Conservation (phyloP, 2,797 vertebrate species). For the Tolypeutes matacus region DNA sequence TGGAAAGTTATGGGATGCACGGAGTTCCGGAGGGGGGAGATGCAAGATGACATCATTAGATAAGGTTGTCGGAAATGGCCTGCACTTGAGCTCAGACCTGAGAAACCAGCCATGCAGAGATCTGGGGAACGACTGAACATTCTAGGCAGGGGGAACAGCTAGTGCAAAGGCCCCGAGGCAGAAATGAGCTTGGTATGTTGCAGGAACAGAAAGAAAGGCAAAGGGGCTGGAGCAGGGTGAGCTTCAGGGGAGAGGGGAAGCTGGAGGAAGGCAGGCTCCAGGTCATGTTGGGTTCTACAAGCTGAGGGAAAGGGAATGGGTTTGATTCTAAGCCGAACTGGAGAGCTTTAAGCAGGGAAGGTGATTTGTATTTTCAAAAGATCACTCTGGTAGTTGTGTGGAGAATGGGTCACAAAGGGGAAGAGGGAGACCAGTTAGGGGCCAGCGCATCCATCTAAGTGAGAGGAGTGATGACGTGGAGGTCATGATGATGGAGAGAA, state of each 20-base stretch:
- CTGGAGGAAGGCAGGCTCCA: neutral
- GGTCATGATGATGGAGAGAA: neutral
- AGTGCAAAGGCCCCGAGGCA: conserved; percentile 28
- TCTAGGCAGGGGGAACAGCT: neutral
- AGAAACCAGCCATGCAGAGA: neutral
- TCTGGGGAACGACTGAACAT: neutral
- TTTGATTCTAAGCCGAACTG: neutral
- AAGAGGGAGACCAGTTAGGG: neutral
- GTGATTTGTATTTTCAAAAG: neutral
- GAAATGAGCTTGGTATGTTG: neutral
- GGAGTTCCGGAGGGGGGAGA: neutral
- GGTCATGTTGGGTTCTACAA: neutral
- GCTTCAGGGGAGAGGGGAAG: neutral
- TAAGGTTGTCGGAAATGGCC: neutral
- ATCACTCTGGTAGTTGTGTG: neutral
- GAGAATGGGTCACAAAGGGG: neutral
- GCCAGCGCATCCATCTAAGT: neutral
- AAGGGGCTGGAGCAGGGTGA: neutral
- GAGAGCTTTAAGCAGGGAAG: neutral
- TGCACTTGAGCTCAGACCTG: neutral
- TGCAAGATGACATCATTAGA: neutral
- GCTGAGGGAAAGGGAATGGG: neutral
- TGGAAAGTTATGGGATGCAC: neutral
- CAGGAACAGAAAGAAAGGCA: neutral
- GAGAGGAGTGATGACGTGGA: neutral